Conservation (phyloP, 2,888 invertebrate species). For the Pollenia angustigena region DNA sequence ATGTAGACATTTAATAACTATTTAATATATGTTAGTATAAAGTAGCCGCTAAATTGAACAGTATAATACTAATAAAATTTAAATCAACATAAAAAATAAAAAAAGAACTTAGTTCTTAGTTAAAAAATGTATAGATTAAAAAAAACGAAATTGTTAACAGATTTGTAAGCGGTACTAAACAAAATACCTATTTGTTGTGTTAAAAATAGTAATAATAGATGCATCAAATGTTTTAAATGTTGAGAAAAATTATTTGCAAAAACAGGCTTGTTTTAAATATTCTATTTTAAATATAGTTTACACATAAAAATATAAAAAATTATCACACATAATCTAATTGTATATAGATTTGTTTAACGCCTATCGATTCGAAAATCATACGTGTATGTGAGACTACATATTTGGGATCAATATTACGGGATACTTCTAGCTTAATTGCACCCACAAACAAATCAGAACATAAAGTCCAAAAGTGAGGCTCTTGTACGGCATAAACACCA, state of each 20-base stretch:
- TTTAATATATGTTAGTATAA: constrained; percentile 5
- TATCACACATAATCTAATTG: constrained; percentile 94
- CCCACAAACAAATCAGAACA: constrained; percentile 97
- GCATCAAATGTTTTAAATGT: constrained; percentile 8
- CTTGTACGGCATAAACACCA: constrained; percentile 97
- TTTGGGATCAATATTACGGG: constrained; percentile 94
- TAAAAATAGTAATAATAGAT: neutral
- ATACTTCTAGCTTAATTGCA: constrained; percentile 97
- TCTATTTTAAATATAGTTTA: constrained; percentile 41
- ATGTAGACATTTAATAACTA: constrained; percentile 1
- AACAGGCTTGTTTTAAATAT: constrained; percentile 53
- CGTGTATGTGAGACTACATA: constrained; percentile 97
- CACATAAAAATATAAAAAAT: constrained; percentile 47
- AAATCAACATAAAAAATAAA: constrained; percentile 52
- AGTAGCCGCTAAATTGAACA: constrained; percentile 13
- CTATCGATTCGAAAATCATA: constrained; percentile 96
- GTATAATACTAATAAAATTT: constrained; percentile 39
- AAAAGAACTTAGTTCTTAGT: constrained; percentile 49
- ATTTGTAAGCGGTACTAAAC: constrained; percentile 32
- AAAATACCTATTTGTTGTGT: neutral
- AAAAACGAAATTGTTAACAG: constrained; percentile 19
- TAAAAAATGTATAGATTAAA: constrained; percentile 40
- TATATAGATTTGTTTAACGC: constrained; percentile 95
- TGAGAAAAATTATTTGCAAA: constrained; percentile 18
- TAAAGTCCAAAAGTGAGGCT: constrained; percentile 99